phyloP scores from a whole-genome alignment of 2,888 invertebrate genomes.

The Zhuqinia jingwanae region DNA sequence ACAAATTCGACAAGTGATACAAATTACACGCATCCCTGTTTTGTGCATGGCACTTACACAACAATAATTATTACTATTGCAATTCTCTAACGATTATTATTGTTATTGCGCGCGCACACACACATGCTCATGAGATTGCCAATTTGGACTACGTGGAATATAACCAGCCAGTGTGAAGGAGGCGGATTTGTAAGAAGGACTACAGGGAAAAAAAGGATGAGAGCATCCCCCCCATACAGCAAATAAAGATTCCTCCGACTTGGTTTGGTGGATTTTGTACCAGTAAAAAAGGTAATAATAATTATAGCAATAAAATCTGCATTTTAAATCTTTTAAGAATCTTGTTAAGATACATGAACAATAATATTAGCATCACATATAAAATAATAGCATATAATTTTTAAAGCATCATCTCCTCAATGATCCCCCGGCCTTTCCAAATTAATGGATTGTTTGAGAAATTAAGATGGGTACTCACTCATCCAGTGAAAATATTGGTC shows the following conservation, averaged over 20 bases:
- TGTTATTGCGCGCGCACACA: neutral
- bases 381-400: no score
- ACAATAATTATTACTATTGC: no score
- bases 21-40: no score
- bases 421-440: conserved; percentile 34
- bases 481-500: neutral
- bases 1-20: conserved; percentile 14
- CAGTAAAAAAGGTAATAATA: neutral
- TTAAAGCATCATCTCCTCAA: neutral
- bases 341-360: neutral
- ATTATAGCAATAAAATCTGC: conserved; percentile 1
- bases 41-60: no score
- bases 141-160: conserved; percentile 46
- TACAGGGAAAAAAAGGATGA: conserved; percentile 37
- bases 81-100: conserved; percentile 24
- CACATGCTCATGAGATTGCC: conserved; percentile 20
- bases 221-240: neutral
- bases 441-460: conserved; percentile 7
- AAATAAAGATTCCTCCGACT: neutral
- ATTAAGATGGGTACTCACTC: neutral
- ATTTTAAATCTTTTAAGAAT: conserved; percentile 5
- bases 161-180: conserved; percentile 64
- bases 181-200: conserved; percentile 53
- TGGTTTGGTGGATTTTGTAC: neutral
- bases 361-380: no score